Base-by-base conservation (phyloP, 2,888 invertebrate species). In the Barypeithes pellucidus region DNA sequence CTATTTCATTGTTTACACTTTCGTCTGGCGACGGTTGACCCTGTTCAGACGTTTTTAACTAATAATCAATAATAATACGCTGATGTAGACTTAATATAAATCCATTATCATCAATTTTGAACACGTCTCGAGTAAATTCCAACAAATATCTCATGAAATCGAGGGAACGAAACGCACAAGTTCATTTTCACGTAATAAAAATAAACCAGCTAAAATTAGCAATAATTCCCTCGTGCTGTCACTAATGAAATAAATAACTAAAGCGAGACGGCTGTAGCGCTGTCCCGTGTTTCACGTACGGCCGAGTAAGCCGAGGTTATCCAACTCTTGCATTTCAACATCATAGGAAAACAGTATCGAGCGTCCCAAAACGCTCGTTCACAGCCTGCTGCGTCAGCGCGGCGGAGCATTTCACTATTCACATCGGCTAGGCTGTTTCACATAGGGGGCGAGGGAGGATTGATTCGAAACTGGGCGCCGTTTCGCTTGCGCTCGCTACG, bases 181-280 rank as follows among this genome's bases (percentile, higher is more conserved):
- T 4, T 16, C 14, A 18, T 16, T n/a, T 16, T 33, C 16, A 50
- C 22, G 18, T 33, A 45, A 61, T 45, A 29, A 61, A 43, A 61
- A 61, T 61, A 45, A 61, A 61, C 43, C 29, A 45, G 61, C 61
- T 61, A 61, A 45, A 61, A 29, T 61, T 61, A 61, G 61, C 61
- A 24, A 5, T 24, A 29, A 22, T 41, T 39, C 14, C 22, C n/a
- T n/a, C 60, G n/a, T n/a, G 60, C 36, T 57, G 43, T 45, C 61
- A 43, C 22, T 61, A 43, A 61, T 61, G 43, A 61, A 61, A 61
- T 61, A 61, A 61, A 61, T 61, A 43, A 61, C 43, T 60, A 60
- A 60, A 60, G 39, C 60, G 60, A 41, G 41, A 43, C 60, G 60
- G 12, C 24, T 24, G 24, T 45, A 61, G 61, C 45, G 9, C 61